phyloP scores from a whole-genome alignment of 2,797 vertebrate genomes.

The Astyanax mexicanus region DNA sequence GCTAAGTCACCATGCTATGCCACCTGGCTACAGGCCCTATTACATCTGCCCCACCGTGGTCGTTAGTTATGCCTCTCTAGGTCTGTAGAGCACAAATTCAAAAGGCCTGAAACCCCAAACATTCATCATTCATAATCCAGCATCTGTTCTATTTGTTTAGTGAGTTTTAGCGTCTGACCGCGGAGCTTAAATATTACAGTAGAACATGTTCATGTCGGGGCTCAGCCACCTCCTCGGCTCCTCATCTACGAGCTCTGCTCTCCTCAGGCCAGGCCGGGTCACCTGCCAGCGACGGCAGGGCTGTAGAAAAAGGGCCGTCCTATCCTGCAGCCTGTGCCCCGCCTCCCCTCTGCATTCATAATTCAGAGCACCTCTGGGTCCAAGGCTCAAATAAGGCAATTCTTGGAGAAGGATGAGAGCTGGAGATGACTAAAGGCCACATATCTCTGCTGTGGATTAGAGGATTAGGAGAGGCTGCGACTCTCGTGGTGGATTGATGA shows the following conservation, averaged over 20 bases:
- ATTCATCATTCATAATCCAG: not conserved
- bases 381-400: constrained; percentile 54
- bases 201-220: not conserved
- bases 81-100: constrained; percentile 6
- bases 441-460: constrained; percentile 36
- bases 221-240: not conserved
- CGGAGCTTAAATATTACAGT: constrained; percentile 23
- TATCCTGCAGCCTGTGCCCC: constrained; percentile 17
- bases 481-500: constrained; percentile 35
- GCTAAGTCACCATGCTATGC: no score
- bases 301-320: constrained; percentile 19
- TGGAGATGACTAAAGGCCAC: constrained; percentile 45
- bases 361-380: constrained; percentile 50
- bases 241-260: not conserved
- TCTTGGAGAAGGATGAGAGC: constrained; percentile 45
- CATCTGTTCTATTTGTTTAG: not conserved
- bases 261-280: not conserved
- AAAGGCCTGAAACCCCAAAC: constrained; percentile 12
- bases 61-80: no score
- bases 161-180: not conserved
- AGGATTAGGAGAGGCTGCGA: constrained; percentile 36
- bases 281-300: not conserved
- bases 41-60: not conserved
- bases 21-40: not conserved
- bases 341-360: constrained; percentile 39